A percentile compares a stretch with the other conserved stretches of the same genome.
Conservation (phyloP, 2,113 vertebrate species). For the Callorhinus ursinus region DNA sequence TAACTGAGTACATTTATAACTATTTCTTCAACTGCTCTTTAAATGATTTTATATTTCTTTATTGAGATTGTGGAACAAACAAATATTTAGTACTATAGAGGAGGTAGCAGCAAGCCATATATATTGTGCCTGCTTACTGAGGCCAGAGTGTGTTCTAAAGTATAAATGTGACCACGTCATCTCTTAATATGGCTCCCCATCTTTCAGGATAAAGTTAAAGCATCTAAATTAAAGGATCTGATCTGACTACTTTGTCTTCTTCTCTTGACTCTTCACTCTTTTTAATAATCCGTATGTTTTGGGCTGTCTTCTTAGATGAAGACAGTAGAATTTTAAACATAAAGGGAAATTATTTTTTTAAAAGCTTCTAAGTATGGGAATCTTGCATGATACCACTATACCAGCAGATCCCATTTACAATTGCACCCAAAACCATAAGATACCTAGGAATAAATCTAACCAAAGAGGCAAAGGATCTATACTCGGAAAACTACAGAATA, state of each 20-base stretch:
- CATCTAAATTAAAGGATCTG: background rate
- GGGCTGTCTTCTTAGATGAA: background rate
- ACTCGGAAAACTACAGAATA: too few species aligned
- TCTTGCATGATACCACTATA: too few species aligned
- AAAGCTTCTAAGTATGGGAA: background rate
- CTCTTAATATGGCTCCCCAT: background rate
- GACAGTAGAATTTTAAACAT: background rate
- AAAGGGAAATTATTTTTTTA: background rate
- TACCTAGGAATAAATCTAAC: too few species aligned
- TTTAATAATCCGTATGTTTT: background rate
- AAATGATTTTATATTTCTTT: constrained; percentile 24
- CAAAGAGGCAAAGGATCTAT: too few species aligned
- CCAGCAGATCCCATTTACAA: too few species aligned
- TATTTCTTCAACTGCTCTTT: background rate
- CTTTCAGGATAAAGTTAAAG: background rate
- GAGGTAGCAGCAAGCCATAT: background rate
- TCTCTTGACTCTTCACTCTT: background rate
- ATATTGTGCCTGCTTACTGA: background rate
- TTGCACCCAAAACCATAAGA: too few species aligned
- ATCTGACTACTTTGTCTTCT: background rate
- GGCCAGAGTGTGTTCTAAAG: background rate
- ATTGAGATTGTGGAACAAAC: background rate
- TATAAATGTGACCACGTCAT: background rate
- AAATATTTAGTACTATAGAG: constrained; percentile 18
- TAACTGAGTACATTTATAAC: background rate